Evolutionary conservation across 1,140 invertebrate genomes (phyloP).

Genomic region (Marisa cornuarietis): DNA sequence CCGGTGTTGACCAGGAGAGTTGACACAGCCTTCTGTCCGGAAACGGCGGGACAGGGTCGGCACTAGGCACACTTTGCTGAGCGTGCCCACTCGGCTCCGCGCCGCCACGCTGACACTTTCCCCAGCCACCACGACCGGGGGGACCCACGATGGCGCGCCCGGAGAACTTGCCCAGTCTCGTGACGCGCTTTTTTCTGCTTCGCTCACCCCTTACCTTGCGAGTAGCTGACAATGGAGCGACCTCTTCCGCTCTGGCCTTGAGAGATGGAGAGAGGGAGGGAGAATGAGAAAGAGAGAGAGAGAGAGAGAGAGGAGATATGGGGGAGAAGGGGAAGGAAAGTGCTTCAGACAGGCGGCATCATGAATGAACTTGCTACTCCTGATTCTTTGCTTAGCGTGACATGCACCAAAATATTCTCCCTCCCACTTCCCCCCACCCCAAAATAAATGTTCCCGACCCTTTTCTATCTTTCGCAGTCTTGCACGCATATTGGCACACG

Average conservation of each 20-base stretch:
- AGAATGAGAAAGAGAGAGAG: background rate
- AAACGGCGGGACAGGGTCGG: conserved; percentile 21
- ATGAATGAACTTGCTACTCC: background rate
- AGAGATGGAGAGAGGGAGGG: background rate
- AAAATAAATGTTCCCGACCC: background rate
- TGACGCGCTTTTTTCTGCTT: background rate
- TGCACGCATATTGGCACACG: background rate
- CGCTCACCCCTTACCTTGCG: background rate
- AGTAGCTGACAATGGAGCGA: background rate
- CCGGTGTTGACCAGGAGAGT: conserved; percentile 7
- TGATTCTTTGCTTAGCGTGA: background rate
- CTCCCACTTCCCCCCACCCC: background rate
- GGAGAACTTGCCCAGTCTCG: background rate
- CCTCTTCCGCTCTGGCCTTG: conserved; percentile 7
- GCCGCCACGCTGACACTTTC: conserved; percentile 12
- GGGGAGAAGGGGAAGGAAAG: background rate
- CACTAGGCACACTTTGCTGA: conserved; percentile 18
- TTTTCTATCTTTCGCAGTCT: background rate
- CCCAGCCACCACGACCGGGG: too few species aligned
- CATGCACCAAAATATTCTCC: background rate
- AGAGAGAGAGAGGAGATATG: background rate
- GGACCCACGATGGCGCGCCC: too few species aligned
- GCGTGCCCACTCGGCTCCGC: conserved; percentile 11
- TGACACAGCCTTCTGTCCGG: conserved; percentile 18
- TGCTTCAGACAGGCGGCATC: background rate